These are phyloP conservation scores for Condylura cristata DNA, from an alignment of 2,113 vertebrate genomes.

Conservation along the genomic window DNA sequence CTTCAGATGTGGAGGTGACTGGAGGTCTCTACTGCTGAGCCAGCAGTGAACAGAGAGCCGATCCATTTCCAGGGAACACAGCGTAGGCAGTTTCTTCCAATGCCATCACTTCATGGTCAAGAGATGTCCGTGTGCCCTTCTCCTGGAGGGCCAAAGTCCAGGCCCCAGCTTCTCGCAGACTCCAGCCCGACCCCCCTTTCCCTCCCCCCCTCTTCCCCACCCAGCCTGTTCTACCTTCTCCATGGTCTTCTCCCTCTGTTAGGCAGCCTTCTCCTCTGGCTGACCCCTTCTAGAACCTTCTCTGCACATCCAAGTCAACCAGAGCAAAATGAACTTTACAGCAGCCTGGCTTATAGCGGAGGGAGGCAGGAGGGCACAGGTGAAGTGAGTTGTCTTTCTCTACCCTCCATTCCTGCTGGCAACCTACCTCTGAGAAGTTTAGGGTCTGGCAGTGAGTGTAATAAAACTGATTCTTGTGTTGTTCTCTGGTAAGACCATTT, in stretches of 20 bases:
- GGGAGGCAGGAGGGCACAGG: rapidly evolving
- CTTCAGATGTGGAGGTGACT: background rate
- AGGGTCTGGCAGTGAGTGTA: background rate
- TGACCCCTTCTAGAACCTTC: background rate
- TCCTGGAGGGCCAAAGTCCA: background rate
- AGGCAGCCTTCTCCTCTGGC: background rate
- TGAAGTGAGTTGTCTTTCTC: background rate
- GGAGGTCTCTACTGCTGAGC: background rate
- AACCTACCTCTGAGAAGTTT: background rate
- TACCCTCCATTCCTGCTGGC: background rate
- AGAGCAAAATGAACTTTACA: background rate
- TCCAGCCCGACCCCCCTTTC: too few species aligned
- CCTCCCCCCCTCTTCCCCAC: background rate
- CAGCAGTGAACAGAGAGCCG: background rate
- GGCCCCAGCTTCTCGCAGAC: background rate
- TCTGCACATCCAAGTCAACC: background rate
- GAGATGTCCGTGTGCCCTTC: background rate
- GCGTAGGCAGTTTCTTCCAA: background rate
- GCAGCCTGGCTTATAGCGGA: background rate
- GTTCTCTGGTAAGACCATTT: background rate
- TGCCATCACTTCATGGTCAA: background rate
- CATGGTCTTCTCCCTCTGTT: background rate
- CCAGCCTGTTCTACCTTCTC: background rate
- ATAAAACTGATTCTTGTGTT: background rate
- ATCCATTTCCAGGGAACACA: background rate